Conservation (phyloP, 2,113 vertebrate genomes). For the Crocuta crocuta region DNA sequence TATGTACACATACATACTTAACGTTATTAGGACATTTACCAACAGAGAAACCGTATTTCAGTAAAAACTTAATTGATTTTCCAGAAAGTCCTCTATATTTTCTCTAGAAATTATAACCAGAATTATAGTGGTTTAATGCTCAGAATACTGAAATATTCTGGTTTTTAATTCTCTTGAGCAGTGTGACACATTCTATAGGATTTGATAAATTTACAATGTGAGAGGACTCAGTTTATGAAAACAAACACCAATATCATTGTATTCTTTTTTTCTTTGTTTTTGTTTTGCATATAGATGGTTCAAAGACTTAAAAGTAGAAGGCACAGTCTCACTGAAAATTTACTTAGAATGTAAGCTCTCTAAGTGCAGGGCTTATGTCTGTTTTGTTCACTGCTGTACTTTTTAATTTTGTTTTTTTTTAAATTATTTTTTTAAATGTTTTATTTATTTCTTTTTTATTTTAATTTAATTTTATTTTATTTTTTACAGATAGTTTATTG, state of each 20-base stretch:
- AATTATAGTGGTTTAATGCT: conserved; percentile 3
- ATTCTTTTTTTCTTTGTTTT: neutral
- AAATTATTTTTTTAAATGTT: too few species aligned
- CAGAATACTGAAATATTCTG: neutral
- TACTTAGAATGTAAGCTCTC: neutral
- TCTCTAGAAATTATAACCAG: neutral
- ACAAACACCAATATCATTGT: neutral
- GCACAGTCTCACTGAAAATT: neutral
- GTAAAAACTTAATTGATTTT: conserved; percentile 45
- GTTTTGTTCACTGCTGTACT: neutral
- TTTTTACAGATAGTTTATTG: too few species aligned
- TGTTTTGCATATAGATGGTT: conserved; percentile 8
- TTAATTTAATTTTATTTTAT: too few species aligned
- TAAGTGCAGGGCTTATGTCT: neutral
- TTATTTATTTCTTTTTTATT: too few species aligned
- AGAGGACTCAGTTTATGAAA: neutral
- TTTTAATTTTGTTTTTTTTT: neutral
- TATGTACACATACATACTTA: neutral
- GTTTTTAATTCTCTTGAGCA: neutral
- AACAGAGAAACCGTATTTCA: conserved; percentile 41
- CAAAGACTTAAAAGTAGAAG: conserved; percentile 13
- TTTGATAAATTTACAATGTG: conserved; percentile 10
- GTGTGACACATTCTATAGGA: neutral
- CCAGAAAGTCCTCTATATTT: neutral
- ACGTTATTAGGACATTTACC: conserved; percentile 14